Conservation (phyloP, 1,140 invertebrate genomes). For the Zaprionus camerounensis region DNA sequence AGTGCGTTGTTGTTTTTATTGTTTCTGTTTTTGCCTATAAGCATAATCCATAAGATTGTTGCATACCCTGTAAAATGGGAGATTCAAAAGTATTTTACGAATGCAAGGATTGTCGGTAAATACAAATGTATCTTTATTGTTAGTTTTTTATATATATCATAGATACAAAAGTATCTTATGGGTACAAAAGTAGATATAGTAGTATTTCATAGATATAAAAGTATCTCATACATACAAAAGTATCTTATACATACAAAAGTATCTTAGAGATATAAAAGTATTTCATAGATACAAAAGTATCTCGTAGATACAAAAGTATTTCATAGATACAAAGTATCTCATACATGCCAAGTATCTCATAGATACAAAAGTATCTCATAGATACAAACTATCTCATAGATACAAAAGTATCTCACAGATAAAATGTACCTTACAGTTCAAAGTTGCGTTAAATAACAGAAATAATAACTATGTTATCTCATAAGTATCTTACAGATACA, state of each 20-base stretch:
- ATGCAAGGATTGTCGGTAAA: too few relatives aligned
- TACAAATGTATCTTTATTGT: too few relatives aligned
- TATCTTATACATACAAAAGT: background rate
- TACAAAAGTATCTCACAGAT: too few relatives aligned
- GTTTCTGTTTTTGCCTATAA: conserved; percentile 23
- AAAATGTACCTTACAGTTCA: too few relatives aligned
- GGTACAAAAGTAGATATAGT: background rate
- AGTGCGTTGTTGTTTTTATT: conserved; percentile 21
- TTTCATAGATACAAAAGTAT: background rate
- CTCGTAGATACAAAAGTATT: too few relatives aligned
- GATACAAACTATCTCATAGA: too few relatives aligned
- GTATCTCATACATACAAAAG: background rate
- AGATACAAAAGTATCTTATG: background rate
- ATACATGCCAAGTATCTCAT: too few relatives aligned
- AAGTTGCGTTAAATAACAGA: too few relatives aligned
- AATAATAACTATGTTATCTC: background rate
- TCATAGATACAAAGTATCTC: background rate
- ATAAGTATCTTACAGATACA: background rate
- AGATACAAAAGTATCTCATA: background rate
- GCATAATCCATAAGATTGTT: background rate
- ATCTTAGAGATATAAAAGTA: background rate
- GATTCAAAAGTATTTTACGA: background rate
- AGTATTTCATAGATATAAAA: background rate
- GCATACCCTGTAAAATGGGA: background rate
- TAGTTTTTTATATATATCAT: background rate